Percentiles rank a stretch among this genome's conserved stretches.
Evolutionary conservation across 2,888 invertebrate species (phyloP).

Genomic region (Tiliacea citrago): DNA sequence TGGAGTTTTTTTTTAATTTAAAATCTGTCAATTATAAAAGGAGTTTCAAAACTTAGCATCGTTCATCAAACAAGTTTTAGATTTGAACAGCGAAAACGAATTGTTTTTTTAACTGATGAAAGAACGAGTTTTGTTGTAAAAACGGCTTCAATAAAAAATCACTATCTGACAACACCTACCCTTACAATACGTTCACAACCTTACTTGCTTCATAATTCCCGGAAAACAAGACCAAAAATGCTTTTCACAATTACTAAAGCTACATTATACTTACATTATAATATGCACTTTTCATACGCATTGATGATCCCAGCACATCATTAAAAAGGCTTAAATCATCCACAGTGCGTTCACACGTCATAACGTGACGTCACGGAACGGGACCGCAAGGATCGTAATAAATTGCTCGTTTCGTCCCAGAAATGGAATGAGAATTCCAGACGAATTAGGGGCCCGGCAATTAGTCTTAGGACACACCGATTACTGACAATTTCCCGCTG

Average conservation of each 20-base stretch:
- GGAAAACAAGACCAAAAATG: conserved; percentile 5
- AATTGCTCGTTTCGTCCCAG: conserved; percentile 83
- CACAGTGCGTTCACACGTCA: conserved; percentile 27
- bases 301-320: conserved; percentile 32
- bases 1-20: conserved; percentile 10
- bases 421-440: conserved; percentile 80
- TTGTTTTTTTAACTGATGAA: background rate
- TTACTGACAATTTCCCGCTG: conserved; percentile 76
- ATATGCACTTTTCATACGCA: conserved; percentile 39
- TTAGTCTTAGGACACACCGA: conserved; percentile 77
- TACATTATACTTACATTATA: background rate
- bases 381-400: conserved; percentile 73
- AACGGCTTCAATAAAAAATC: background rate
- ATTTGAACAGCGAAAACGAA: background rate
- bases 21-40: conserved; percentile 6
- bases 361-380: conserved; percentile 8
- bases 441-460: conserved; percentile 76
- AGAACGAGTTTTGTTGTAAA: background rate
- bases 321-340: conserved; percentile 56
- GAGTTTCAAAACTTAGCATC: conserved; percentile 9
- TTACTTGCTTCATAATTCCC: background rate
- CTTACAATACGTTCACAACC: background rate
- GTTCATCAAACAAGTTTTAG: background rate
- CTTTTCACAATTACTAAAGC: conserved; percentile 5
- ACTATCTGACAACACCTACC: background rate